Evolutionary conservation across 2,797 vertebrate species (phyloP), one percentile per base, ranked within the genome.

Genomic region (Paedocypris micromegethes): DNA sequence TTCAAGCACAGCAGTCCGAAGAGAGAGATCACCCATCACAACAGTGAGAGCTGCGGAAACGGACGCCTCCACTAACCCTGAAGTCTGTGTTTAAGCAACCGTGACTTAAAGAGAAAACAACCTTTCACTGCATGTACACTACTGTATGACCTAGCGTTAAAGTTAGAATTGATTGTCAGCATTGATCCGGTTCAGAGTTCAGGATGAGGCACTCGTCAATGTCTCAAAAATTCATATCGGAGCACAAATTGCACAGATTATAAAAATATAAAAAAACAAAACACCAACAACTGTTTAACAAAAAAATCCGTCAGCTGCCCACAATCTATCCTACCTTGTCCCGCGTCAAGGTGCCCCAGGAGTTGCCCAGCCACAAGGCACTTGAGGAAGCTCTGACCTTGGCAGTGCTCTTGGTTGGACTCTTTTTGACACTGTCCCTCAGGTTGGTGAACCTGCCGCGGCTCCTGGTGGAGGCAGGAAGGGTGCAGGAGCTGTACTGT

Each of bases 371-470:
- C 84, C 86, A 86, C 60, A 65, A 73, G 62, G 68, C 55, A 64
- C 67, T 85, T 76, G 83, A 81, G 2, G 79, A 78, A 39, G 86
- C 85, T 84, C 85, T 89, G 42, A 87, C 87, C 83, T 91, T 91
- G 4, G 80, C 85, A 75, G 86, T 92, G 80, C 89, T 90, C 80
- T 91, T 93, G 3, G 90, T 90, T 5, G 91, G 91, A 71, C 88
- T 93, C 83, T 92, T 94, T 81, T 86, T 92, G 5, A 91, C 83
- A 23, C 88, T 91, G 78, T 93, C 92, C 0, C 87, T 87, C n/a
- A 90, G 80, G 75, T 88, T 92, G 56, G 81, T 81, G 78, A 91
- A 89, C 72, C 87, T 91, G 5, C 88, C 88, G 68, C 81, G 79
- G 58, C 79, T 82, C 49, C 68, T 83, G 79, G 57, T 70, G 70